Percentiles rank a stretch among this genome's conserved stretches.
Evolutionary conservation across 64 coral and sea anemone species (phyloP).

Genomic region (Stichodactyla mertensii): DNA sequence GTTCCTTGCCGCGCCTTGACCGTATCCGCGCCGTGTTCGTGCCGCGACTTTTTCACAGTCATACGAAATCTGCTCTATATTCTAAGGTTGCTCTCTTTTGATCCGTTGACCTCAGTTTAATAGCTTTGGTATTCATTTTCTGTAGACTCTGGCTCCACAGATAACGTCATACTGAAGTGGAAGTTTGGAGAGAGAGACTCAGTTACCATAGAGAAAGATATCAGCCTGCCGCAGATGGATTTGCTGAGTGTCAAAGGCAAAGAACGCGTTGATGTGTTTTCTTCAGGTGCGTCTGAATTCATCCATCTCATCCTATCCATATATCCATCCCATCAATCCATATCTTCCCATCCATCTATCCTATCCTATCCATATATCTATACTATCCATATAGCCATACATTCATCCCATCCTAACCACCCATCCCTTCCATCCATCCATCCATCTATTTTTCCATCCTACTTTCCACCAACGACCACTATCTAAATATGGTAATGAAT

Average conservation of each 20-base stretch:
- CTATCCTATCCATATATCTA: too few relatives aligned
- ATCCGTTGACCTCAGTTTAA: not conserved
- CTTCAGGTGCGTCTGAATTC: conserved; percentile 7
- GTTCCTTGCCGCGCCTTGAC: too few relatives aligned
- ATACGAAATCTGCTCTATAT: too few relatives aligned
- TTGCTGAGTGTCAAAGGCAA: conserved; percentile 11
- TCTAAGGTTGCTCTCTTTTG: too few relatives aligned
- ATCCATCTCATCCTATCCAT: not conserved
- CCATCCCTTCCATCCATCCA: too few relatives aligned
- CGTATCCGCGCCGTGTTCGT: too few relatives aligned
- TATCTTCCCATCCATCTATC: too few relatives aligned
- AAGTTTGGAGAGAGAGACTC: conserved; percentile 25
- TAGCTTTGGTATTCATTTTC: not conserved
- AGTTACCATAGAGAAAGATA: conserved; percentile 19
- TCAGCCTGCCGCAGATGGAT: conserved; percentile 57
- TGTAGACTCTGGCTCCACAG: conserved; percentile 22
- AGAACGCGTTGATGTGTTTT: not conserved
- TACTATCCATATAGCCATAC: not conserved
- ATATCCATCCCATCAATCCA: too few relatives aligned
- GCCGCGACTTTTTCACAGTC: too few relatives aligned
- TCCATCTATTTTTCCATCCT: not conserved
- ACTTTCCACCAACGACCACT: too few relatives aligned
- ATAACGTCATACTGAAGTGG: conserved; percentile 31
- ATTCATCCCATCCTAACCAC: too few relatives aligned
- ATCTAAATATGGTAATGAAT: not conserved